Evolutionary conservation across 2,888 invertebrate species (phyloP), one percentile per base, ranked within the genome.

Genomic region (Druceiella hillmani): DNA sequence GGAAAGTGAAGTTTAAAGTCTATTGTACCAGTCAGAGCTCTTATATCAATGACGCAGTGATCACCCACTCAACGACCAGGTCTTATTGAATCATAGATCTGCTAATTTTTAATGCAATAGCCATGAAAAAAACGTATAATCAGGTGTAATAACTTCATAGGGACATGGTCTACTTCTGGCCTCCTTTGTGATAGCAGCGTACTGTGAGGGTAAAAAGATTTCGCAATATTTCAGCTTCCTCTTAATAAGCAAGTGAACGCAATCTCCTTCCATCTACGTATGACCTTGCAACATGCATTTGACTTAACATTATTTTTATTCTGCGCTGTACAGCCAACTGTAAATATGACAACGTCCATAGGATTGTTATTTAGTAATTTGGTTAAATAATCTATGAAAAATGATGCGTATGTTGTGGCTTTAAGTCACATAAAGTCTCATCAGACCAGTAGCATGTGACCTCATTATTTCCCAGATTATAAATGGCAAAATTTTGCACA

Each of bases 401-500:
- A 51, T 13, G 51, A 48, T 7, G 51, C 52, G 33, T 50, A 54
- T 3, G 50, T 50, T 14, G 48, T 44, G 3, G 52, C 44, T 50
- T 52, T 33, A 54, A 39, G 36, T 50, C 50, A 37, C 45, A 45
- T 2, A 38, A 37, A 3, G 49, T 51, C 24, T 53, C 52, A 22
- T 52, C 50, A 25, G 51, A 52, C 50, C 52, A 54, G 22, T 51
- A 52, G 0, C 33, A 45, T 1, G 45, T 50, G 24, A 31, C 4
- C 30, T 46, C 28, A 12, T 4, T 30, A 46, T 29, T 11, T 9
- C 46, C 48, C 5, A 53, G 40, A 28, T 52, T 49, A 33, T 52
- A 54, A 2, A 52, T 31, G 3, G 53, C 40, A 40, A 54, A 56
- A 33, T 55, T 53, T 29, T 53, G 55, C n/a, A 54, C 51, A n/a